Base-by-base conservation (phyloP, 2,113 vertebrate genomes). In the Onychostoma macrolepis region DNA sequence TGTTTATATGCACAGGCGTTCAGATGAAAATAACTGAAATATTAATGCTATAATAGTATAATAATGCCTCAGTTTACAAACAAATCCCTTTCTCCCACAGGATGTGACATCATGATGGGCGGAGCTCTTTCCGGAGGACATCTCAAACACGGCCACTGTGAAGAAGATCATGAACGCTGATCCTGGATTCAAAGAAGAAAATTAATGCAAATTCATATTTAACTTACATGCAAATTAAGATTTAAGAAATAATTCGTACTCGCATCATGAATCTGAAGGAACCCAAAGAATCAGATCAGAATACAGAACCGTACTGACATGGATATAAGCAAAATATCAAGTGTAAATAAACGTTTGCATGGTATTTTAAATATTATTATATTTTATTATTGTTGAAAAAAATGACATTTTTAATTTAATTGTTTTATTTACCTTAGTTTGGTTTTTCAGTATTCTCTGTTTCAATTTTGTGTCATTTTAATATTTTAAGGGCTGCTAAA, bases 61-160 rank as follows among this genome's bases (percentile, higher is more conserved):
- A 72, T 41, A 72, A 38, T 21, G 9, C 21, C 19, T 74, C 30
- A 21, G 56, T n/a, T 61, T 61, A 61, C 19, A 19, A 69, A 36
- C 7, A 1, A 78, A 50, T 2, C 6, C 13, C 45, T 50, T 19
- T 56, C 48, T 36, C 50, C 3, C 21, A 63, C 78, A 80, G 53
- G 53, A 80, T 61, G 17, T 63, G 78, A 81, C 36, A 81, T 81
- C 79, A 81, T 43, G 36, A 26, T 41, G 79, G 79, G 79, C 33
- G 56, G 33, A 38, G 79, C 79, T 80, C 24, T 28, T 7, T 5
- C 21, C 2, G 56, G 30, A 61, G 0, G 4, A 58, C 50, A 13
- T 33, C 45, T 0, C 5, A 12, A 28, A 41, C 0, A 19, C 15
- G 15, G 28, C 7, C 67, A 11, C 36, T 5, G 10, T 72, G 21